These are phyloP conservation scores for Euphydryas editha DNA, from an alignment of 2,888 invertebrate genomes.

Conservation along the genomic window DNA sequence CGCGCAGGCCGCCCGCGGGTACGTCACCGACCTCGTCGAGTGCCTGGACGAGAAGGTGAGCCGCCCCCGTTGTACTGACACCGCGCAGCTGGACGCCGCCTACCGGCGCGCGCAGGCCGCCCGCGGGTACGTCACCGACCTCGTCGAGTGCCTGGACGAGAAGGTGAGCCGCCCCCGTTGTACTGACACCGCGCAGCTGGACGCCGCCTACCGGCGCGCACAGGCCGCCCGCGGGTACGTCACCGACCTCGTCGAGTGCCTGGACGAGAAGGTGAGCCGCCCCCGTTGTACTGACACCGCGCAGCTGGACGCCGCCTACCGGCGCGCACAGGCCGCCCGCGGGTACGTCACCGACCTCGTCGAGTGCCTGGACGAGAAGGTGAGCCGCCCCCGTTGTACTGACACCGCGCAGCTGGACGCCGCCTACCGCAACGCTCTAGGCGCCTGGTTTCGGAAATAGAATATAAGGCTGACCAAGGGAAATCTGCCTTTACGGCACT, in stretches of 20 bases:
- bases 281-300: conserved; percentile 50
- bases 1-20: conserved; percentile 97
- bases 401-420: conserved; percentile 86
- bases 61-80: conserved; percentile 30
- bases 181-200: conserved; percentile 80
- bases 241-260: conserved; percentile 97
- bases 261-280: conserved; percentile 94
- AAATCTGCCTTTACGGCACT: too few species aligned
- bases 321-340: conserved; percentile 97
- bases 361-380: conserved; percentile 99
- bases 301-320: conserved; percentile 91
- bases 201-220: conserved; percentile 94
- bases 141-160: conserved; percentile 98
- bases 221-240: conserved; percentile 98
- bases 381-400: conserved; percentile 56
- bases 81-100: conserved; percentile 88
- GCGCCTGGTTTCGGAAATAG: too few species aligned
- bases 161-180: conserved; percentile 85
- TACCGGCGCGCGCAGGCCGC: conserved; percentile 98
- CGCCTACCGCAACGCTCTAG: conserved; percentile 96
- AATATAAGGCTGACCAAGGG: too few species aligned
- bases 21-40: conserved; percentile 97
- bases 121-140: conserved; percentile 96
- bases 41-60: conserved; percentile 97
- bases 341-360: conserved; percentile 98